Percentiles rank a stretch among this genome's conserved stretches.
phyloP scores from a whole-genome alignment of 2,113 vertebrate genomes.

The Chlamydotis undulata region DNA sequence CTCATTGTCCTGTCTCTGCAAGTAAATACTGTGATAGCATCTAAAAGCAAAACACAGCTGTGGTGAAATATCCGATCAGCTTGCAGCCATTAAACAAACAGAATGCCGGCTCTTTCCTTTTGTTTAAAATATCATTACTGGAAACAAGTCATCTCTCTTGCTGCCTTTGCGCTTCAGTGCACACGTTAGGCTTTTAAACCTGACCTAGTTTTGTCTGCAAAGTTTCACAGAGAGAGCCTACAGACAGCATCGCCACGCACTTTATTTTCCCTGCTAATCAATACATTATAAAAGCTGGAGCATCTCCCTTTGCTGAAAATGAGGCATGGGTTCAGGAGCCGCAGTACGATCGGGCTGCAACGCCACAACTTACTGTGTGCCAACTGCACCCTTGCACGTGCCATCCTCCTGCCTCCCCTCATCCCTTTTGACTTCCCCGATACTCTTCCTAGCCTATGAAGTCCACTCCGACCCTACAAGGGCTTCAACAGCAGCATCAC shows the following conservation, averaged over 20 bases:
- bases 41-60: conserved; percentile 35
- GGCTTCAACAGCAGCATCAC: background rate
- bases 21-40: background rate
- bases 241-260: fast-evolving
- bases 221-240: background rate
- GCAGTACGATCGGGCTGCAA: background rate
- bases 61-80: background rate
- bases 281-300: background rate
- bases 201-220: conserved; percentile 44
- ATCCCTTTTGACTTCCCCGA: background rate
- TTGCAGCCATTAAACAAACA: conserved; percentile 35
- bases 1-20: background rate
- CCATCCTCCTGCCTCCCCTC: background rate
- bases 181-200: background rate
- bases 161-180: background rate
- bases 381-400: background rate
- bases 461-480: fast-evolving
- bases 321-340: background rate
- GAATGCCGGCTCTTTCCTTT: background rate
- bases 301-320: background rate
- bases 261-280: background rate
- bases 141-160: background rate
- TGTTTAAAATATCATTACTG: conserved; percentile 35
- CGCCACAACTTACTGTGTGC: background rate
- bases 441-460: background rate